Evolutionary conservation across 2,797 vertebrate genomes (phyloP), one percentile per base, ranked within the genome.

Genomic region (Mycteria americana): DNA sequence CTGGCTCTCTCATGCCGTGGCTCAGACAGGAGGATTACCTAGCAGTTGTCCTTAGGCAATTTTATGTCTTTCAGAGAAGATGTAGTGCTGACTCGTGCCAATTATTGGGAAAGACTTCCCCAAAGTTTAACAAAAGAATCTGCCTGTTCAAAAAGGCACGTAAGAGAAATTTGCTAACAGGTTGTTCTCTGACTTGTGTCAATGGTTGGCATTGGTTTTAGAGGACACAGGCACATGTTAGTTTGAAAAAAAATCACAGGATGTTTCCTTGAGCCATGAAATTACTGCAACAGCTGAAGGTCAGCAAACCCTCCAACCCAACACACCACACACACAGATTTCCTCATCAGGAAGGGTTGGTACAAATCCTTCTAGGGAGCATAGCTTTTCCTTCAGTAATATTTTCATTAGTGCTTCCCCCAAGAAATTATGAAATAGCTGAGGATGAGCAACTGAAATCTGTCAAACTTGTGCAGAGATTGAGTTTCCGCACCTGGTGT

Each of bases 11-110:
- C 35, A 10, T 37, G n/a, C 17, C 45, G 11, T 31, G 22, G 24
- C 33, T 93, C 46, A 51, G 56, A 57, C 35, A 54, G 50, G 3
- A 63, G n/a, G 39, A 53, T 39, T 77, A 82, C 30, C n/a, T 43
- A 85, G 65, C 18, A 43, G 24, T 33, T 37, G 28, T 48, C 79
- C 70, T 88, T 79, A n/a, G 35, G 31, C 11, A 89, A 48, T 80
- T 73, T 35, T 54, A 35, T 12, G 9, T 56, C 67, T 87, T 91
- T 73, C 51, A 54, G 63, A 39, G 48, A 80, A 85, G 12, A 39
- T 17, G n/a, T 0, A 4, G 19, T 24, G 10, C 23, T 76, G 21
- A 69, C 15, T 76, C 0, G 0, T 57, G 62, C 65, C 73, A 78
- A 4, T 43, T 50, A 39, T 46, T 93, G 43, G 67, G 50, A 84